These are phyloP conservation scores for Stictonetta naevosa DNA, from an alignment of 2,113 vertebrate species.

Conservation along the genomic window DNA sequence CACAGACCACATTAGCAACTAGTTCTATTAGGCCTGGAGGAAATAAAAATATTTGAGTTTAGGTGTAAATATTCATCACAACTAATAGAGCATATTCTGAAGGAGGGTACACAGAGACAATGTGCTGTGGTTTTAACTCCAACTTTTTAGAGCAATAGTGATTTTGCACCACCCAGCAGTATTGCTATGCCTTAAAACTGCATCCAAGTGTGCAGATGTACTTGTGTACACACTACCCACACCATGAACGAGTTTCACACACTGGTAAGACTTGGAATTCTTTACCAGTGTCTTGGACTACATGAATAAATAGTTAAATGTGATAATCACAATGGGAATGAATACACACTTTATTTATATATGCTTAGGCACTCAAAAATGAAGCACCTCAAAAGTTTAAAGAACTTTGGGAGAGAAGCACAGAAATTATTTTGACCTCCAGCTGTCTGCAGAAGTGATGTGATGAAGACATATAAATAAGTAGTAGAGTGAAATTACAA, in stretches of 20 bases:
- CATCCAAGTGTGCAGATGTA: rapidly evolving
- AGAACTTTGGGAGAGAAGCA: not conserved
- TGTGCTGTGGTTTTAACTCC: not conserved
- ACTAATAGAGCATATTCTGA: not conserved
- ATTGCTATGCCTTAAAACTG: not conserved
- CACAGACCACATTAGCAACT: not conserved
- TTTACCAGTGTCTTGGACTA: not conserved
- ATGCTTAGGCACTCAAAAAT: not conserved
- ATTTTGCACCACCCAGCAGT: not conserved
- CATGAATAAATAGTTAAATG: not conserved
- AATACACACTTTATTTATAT: not conserved
- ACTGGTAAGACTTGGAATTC: not conserved
- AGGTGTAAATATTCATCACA: not conserved
- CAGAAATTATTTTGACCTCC: not conserved
- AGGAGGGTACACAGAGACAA: not conserved
- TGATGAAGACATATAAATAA: not conserved
- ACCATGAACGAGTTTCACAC: not conserved
- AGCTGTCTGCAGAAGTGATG: not conserved
- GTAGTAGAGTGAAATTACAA: not conserved
- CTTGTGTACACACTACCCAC: not conserved
- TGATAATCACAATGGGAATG: not conserved
- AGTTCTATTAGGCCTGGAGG: not conserved
- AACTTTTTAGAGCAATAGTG: not conserved
- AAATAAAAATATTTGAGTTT: not conserved
- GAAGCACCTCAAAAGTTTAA: not conserved